A percentile compares a stretch with the other conserved stretches of the same genome.
Conservation (phyloP, 2,797 vertebrate species). For the Selene dorsalis region DNA sequence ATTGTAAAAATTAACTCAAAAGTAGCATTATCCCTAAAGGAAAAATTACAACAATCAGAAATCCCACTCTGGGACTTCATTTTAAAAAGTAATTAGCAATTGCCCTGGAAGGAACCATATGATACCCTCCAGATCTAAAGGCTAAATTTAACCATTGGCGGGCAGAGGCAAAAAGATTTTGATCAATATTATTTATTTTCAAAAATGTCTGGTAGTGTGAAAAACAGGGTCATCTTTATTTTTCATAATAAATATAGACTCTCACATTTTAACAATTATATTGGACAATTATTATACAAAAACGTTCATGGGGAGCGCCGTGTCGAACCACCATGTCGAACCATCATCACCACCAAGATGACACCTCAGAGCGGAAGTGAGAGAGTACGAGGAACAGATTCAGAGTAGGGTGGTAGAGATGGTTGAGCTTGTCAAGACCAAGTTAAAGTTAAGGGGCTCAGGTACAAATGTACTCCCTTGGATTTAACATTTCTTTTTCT, state of each 20-base stretch:
- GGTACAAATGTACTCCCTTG: not conserved
- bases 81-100: constrained; percentile 39
- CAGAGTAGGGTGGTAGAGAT: not conserved
- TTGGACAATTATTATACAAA: constrained; percentile 58
- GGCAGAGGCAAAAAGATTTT: not conserved
- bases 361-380: constrained; percentile 22
- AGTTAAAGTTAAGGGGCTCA: not conserved
- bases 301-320: constrained; percentile 24
- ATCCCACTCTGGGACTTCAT: constrained; percentile 56
- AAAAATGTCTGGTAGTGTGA: constrained; percentile 46
- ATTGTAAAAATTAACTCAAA: constrained; percentile 11
- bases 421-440: not conserved
- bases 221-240: constrained; percentile 64
- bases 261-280: constrained; percentile 63
- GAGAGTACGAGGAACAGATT: not conserved
- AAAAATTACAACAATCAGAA: constrained; percentile 44
- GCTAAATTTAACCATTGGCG: constrained; percentile 15
- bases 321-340: constrained; percentile 21
- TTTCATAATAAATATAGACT: constrained; percentile 78
- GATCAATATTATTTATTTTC: constrained; percentile 20
- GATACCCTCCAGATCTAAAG: not conserved
- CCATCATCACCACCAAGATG: not conserved
- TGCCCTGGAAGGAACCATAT: constrained; percentile 39
- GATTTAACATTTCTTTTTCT: constrained; percentile 4
- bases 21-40: constrained; percentile 27